Evolutionary conservation across 2,113 vertebrate species (phyloP).

Genomic region (rabbit (Oryctolagus cuniculus)): mOryCun1.1 NC_091438.1:46766501-46767000

Average conservation of each 20-base stretch:
- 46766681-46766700: not conserved
- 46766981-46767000: slow-evolving; percentile 3
- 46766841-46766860: not conserved
- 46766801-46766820: not conserved
- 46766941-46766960: slow-evolving; percentile 29
- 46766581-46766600: not conserved
- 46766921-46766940: too few species aligned
- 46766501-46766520: not conserved
- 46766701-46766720: not conserved
- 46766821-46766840: slow-evolving; percentile 38
- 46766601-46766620: slow-evolving; percentile 31
- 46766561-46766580: not conserved
- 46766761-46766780: not conserved
- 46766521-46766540: not conserved
- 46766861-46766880: slow-evolving; percentile 27
- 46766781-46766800: slow-evolving; percentile 52
- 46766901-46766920: slow-evolving; percentile 23
- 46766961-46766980: slow-evolving; percentile 12
- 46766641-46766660: not conserved
- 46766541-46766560: not conserved
- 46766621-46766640: not conserved
- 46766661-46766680: slow-evolving; percentile 6
- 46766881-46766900: slow-evolving; percentile 42
- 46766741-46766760: not conserved
- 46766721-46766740: not conserved